phyloP scores from a whole-genome alignment of 2,797 vertebrate species.

The Threskiornis aethiopicus region DNA sequence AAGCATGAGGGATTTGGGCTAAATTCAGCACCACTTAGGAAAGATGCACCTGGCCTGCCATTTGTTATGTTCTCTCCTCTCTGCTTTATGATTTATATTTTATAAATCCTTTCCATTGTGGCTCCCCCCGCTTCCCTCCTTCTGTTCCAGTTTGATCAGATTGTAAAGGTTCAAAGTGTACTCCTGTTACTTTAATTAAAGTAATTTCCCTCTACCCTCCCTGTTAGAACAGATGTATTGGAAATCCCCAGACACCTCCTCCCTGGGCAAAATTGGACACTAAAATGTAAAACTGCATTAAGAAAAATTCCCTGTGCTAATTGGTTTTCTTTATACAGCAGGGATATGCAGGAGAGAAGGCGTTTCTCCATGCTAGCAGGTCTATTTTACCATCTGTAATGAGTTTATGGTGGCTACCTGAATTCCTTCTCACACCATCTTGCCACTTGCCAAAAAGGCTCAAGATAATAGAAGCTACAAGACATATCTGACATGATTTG shows the following conservation, averaged over 20 bases:
- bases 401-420: background rate
- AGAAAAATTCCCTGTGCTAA: constrained; percentile 28
- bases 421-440: background rate
- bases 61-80: constrained; percentile 47
- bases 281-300: background rate
- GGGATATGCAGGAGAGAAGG: background rate
- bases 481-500: background rate
- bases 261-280: background rate
- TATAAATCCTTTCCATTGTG: constrained; percentile 33
- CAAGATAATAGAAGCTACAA: background rate
- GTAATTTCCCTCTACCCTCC: background rate
- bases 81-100: constrained; percentile 53
- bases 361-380: background rate
- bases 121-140: background rate
- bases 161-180: constrained; percentile 7
- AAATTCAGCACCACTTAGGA: constrained; percentile 57
- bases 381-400: background rate
- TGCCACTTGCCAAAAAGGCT: background rate
- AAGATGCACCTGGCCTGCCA: constrained; percentile 48
- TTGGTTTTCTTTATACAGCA: background rate
- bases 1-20: constrained; percentile 44
- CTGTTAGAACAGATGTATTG: constrained; percentile 30
- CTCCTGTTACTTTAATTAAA: constrained; percentile 56
- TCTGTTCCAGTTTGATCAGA: constrained; percentile 57
- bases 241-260: constrained; percentile 48